These are phyloP conservation scores for Perizoma flavofasciatum DNA, from an alignment of 2,888 invertebrate species.

Conservation along the genomic window DNA sequence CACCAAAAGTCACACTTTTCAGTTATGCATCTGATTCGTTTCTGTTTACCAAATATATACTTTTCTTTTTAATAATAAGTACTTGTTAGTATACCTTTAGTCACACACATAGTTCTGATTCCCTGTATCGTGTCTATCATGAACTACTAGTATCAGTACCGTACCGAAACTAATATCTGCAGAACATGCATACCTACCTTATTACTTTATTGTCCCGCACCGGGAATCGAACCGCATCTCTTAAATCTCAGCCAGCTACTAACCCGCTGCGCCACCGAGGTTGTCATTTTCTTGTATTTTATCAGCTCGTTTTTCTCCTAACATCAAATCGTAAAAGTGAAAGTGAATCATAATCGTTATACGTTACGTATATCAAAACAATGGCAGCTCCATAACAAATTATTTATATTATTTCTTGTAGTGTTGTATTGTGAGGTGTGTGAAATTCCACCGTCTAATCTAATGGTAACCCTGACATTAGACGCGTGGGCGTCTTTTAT, in stretches of 20 bases:
- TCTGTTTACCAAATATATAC: neutral
- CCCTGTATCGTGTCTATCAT: no score
- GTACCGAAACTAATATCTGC: no score
- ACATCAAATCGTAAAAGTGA: slow-evolving; percentile 44
- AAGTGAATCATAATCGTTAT: slow-evolving; percentile 40
- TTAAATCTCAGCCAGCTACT: no score
- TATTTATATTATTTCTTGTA: slow-evolving; percentile 39
- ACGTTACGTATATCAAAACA: slow-evolving; percentile 47
- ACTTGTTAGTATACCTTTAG: no score
- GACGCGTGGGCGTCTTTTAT: slow-evolving; percentile 33
- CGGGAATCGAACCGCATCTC: neutral
- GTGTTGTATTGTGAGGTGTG: slow-evolving; percentile 37
- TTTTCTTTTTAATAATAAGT: no score
- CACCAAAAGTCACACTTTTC: slow-evolving; percentile 16
- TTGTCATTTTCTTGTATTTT: slow-evolving; percentile 13
- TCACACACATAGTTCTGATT: no score
- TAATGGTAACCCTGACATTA: slow-evolving; percentile 31
- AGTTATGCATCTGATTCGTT: slow-evolving; percentile 23
- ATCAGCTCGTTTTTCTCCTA: slow-evolving; percentile 11
- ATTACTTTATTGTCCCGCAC: no score
- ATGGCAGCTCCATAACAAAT: slow-evolving; percentile 47
- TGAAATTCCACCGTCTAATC: slow-evolving; percentile 36
- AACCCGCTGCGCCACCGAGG: no score
- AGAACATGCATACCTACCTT: no score
- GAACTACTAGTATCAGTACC: neutral